A percentile compares a stretch with the other conserved stretches of the same genome.
These are phyloP conservation scores for Formica aserva DNA, from an alignment of 2,888 invertebrate genomes.

Conservation along the genomic window DNA sequence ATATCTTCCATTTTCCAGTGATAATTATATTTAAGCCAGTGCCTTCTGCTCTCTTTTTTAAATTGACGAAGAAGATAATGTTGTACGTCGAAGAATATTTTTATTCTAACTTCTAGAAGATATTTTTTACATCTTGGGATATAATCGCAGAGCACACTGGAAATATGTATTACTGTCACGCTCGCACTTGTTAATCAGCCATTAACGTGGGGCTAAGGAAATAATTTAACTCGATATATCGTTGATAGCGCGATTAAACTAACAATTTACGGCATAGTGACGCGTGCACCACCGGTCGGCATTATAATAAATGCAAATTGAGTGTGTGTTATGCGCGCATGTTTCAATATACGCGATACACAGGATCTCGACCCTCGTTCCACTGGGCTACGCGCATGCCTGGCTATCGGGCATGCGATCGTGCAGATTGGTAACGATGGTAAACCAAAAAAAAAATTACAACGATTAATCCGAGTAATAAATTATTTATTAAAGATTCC, in stretches of 20 bases:
- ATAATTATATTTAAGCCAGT: not conserved
- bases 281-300: not conserved
- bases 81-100: not conserved
- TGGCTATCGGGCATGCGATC: conserved; percentile 17
- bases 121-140: not conserved
- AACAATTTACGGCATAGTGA: conserved; percentile 27
- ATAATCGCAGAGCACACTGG: too few species aligned
- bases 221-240: conserved; percentile 24
- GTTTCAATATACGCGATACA: not conserved
- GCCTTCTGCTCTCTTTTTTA: not conserved
- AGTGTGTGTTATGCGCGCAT: conserved; percentile 38
- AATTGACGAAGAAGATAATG: not conserved
- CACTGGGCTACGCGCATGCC: not conserved
- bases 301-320: conserved; percentile 50
- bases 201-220: conserved; percentile 26
- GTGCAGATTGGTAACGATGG: conserved; percentile 26
- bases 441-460: conserved; percentile 27
- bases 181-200: not conserved
- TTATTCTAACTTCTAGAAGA: not conserved
- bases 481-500: conserved; percentile 41
- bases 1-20: not conserved
- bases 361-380: conserved; percentile 1
- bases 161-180: not conserved
- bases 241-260: conserved; percentile 31
- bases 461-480: conserved; percentile 27